phyloP scores from a whole-genome alignment of 2,797 vertebrate species.

The Paguma larvata region DNA sequence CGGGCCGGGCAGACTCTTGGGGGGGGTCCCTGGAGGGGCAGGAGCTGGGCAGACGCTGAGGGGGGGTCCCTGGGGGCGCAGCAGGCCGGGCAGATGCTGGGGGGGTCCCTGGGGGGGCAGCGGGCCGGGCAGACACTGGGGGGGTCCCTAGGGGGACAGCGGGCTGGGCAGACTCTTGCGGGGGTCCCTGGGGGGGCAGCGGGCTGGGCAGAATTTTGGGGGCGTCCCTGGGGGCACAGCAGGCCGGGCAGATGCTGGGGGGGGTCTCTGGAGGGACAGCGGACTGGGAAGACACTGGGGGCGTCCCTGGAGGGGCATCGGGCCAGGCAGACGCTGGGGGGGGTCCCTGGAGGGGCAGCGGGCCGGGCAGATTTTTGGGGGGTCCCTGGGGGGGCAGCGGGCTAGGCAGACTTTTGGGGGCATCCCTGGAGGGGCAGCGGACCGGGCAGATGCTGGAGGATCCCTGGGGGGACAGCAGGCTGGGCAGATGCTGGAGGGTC shows the following conservation, averaged over 20 bases:
- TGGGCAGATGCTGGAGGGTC: no score
- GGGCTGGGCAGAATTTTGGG: accelerated
- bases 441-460: accelerated
- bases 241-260: background rate
- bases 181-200: background rate
- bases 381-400: background rate
- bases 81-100: accelerated
- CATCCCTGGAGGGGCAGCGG: background rate
- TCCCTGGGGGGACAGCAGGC: background rate
- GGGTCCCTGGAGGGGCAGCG: background rate
- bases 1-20: accelerated
- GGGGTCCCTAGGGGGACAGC: accelerated
- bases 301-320: accelerated
- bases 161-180: background rate
- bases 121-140: accelerated
- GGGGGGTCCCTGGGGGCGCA: background rate
- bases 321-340: background rate
- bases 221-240: background rate
- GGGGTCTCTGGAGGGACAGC: background rate
- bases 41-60: accelerated
- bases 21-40: background rate
- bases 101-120: accelerated
- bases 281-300: background rate
- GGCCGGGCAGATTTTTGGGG: background rate
- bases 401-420: no score